Percentiles rank a stretch among this genome's conserved stretches.
Conservation (phyloP, 2,113 vertebrate species). For the Malurus alboscapulatus region DNA sequence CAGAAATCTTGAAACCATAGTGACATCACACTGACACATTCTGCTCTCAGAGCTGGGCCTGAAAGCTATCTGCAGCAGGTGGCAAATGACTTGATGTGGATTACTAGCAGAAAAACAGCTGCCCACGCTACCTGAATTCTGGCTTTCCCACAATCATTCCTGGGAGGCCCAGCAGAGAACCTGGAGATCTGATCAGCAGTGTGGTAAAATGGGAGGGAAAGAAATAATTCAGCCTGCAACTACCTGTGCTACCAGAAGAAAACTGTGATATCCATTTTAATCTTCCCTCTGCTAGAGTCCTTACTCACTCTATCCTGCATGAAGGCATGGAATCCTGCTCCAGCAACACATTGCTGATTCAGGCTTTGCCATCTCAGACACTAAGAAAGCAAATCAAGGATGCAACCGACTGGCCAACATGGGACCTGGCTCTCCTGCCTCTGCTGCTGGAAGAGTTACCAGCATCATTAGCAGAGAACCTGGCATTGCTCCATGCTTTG, state of each 20-base stretch:
- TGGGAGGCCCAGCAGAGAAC: background rate
- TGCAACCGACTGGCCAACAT: background rate
- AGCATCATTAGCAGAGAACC: background rate
- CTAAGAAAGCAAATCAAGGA: background rate
- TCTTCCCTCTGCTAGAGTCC: background rate
- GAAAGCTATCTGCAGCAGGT: background rate
- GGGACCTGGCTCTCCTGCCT: background rate
- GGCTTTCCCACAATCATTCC: background rate
- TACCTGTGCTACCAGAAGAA: background rate
- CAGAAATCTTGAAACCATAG: background rate
- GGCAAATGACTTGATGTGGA: background rate
- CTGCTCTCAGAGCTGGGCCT: background rate
- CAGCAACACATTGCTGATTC: background rate
- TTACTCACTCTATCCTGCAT: background rate
- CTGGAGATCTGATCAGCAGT: background rate
- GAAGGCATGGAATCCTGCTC: background rate
- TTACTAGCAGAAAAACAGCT: background rate
- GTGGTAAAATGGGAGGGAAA: background rate
- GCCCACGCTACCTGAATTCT: background rate
- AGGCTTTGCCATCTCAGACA: background rate
- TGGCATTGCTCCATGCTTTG: background rate
- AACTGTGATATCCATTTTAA: background rate
- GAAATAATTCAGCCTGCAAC: background rate
- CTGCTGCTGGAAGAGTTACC: background rate
- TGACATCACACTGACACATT: background rate